A percentile compares a stretch with the other conserved stretches of the same genome.
phyloP scores from a whole-genome alignment of 1,140 invertebrate genomes.

The Laupala kohalensis region DNA sequence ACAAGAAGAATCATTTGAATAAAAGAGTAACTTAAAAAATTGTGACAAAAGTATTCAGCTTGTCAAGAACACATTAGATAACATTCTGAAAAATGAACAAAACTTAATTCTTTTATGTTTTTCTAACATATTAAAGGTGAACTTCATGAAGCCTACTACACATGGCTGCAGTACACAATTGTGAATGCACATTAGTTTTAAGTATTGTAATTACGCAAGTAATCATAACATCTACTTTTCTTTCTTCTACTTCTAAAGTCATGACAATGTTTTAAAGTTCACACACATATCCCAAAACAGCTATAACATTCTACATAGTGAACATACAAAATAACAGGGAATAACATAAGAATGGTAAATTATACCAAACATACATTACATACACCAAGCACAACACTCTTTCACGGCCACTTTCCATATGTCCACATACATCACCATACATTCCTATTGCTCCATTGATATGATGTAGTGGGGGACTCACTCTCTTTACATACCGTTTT shows the following conservation, averaged over 20 bases:
- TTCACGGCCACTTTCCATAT: neutral
- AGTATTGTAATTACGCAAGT: neutral
- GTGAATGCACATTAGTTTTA: neutral
- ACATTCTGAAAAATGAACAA: neutral
- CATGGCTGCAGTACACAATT: neutral
- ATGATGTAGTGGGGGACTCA: neutral
- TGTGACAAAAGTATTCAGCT: too few species aligned
- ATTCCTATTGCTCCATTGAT: neutral
- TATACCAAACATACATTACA: neutral
- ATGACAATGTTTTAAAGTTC: neutral
- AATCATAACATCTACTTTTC: neutral
- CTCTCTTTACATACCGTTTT: neutral
- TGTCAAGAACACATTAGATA: neutral
- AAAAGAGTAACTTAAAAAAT: too few species aligned
- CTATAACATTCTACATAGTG: neutral
- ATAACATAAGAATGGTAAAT: neutral
- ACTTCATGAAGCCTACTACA: neutral
- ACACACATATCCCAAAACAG: neutral
- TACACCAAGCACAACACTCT: neutral
- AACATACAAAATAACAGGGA: neutral
- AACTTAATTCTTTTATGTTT: neutral
- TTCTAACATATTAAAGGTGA: neutral
- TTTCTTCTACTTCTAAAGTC: neutral
- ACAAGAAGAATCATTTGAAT: too few species aligned
- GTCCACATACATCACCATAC: neutral